Evolutionary conservation across 2,113 vertebrate genomes (phyloP), one percentile per base, ranked within the genome.

Genomic region (Sturnira hondurensis): DNA sequence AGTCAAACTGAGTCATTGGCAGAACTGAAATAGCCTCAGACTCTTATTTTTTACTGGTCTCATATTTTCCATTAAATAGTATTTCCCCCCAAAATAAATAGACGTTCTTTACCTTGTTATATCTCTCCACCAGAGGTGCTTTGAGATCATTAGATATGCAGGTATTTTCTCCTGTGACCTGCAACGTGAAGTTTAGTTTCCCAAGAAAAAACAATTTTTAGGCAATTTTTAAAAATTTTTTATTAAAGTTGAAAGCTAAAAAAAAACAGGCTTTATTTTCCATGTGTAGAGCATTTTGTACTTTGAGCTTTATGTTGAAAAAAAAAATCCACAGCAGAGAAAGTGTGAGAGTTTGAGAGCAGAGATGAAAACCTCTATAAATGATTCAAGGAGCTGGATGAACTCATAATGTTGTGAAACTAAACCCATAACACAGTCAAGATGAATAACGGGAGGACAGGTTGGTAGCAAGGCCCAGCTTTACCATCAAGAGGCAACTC

Each of bases 351-450:
- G 95, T 96, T 97, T 84, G 93, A 94, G 65, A 94, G 65, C 6
- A 5, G 97, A 96, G 94, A 96, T 96, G 94, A 19, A 97, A 98
- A 95, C 95, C 70, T 94, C 95, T 94, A 96, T 93, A 97, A 98
- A 97, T 96, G 97, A 95, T 97, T 97, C 94, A 94, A 45, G 97
- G 97, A 98, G 77, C 61, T 19, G 83, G 83, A 88, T 97, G 96
- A 98, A 98, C 96, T 98, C 97, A 92, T 95, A 74, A 65, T 67
- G 92, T 96, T 97, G 95, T 96, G 97, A 98, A 98, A 97, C 95
- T 97, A 56, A 97, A 97, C 96, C 97, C 93, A n/a, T 94, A 76
- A 95, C 73, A 63, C 91, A 80, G 98, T 95, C 89, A 31, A 45
- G 97, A 98, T 97, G 97, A 98, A 65, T 97, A 96, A 97, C 56